Conservation (phyloP, 2,797 vertebrate species). For the Fratercula arctica region DNA sequence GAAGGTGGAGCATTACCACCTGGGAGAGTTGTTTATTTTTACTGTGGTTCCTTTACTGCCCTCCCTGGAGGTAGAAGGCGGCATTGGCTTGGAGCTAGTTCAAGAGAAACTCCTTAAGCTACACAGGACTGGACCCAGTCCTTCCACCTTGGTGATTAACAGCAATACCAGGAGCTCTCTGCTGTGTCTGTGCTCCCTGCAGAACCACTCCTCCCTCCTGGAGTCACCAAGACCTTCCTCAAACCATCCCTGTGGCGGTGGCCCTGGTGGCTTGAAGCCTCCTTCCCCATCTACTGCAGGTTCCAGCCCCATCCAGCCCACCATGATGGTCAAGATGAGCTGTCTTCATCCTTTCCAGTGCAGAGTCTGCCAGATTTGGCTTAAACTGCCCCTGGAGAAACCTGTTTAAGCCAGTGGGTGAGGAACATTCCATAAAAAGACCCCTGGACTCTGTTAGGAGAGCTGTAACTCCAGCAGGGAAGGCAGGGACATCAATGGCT, state of each 20-base stretch:
- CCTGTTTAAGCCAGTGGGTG: background rate
- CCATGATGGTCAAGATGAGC: fast-evolving
- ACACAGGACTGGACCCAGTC: fast-evolving
- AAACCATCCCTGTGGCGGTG: background rate
- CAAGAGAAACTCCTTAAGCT: background rate
- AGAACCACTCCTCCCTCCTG: background rate
- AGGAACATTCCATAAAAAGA: fast-evolving
- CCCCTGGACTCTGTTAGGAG: background rate
- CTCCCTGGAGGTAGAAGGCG: background rate
- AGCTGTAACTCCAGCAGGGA: background rate
- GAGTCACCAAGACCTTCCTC: background rate
- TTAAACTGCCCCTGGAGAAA: background rate
- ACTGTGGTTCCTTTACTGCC: background rate
- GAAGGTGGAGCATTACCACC: background rate
- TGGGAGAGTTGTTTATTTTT: background rate
- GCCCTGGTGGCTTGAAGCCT: background rate
- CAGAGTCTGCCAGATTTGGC: background rate
- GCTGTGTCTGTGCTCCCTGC: background rate
- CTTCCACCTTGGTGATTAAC: background rate
- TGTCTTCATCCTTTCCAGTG: background rate
- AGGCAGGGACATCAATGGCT: background rate
- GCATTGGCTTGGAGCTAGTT: background rate
- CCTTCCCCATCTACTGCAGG: background rate
- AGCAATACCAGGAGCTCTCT: background rate
- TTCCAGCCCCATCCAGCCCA: background rate